Base-by-base conservation (phyloP, 2,797 vertebrate genomes). In the Macroramphosus scolopax region DNA sequence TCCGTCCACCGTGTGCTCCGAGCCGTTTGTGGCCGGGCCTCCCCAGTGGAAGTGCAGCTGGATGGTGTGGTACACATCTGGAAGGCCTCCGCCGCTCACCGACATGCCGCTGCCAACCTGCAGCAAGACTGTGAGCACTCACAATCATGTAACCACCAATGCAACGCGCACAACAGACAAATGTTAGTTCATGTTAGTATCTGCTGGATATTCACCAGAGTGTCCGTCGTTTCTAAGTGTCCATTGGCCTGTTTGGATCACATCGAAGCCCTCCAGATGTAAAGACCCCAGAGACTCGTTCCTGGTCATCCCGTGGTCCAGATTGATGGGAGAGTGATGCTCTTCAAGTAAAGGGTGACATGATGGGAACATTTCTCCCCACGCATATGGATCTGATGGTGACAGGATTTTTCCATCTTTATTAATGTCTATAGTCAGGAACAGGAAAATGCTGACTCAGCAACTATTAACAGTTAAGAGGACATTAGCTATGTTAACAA, bases 21-120 rank as follows among this genome's bases (percentile, higher is more conserved):
- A 95, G 9, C 93, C 93, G 0, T 91, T 91, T 1, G 33, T 28
- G 0, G 77, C 70, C 0, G 40, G 77, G 20, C 80, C 83, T 22
- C 94, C 93, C 92, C 93, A 95, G 75, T 94, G 94, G 75, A 96
- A 96, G 44, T 93, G 91, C 38, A 95, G 87, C 82, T 92, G 92
- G 55, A 91, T 17, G 0, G 92, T 90, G 0, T 68, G 75, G 78
- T 91, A 95, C 2, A 63, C 80, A 32, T 85, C 86, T 0, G 86
- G 87, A 24, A 96, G 88, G 4, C 92, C 91, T 2, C 91, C 91
- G 0, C 89, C 86, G 0, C 89, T 92, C 83, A 94, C 85, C 1
- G 75, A 28, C 73, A 94, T 88, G 40, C 90, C 89, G 0, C 74
- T 51, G 0, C 66, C 85, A 4, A 94, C 68, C 51, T 63, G 87